Evolutionary conservation across 2,113 vertebrate species (phyloP).

Genomic region (Myiozetetes cayanensis): DNA sequence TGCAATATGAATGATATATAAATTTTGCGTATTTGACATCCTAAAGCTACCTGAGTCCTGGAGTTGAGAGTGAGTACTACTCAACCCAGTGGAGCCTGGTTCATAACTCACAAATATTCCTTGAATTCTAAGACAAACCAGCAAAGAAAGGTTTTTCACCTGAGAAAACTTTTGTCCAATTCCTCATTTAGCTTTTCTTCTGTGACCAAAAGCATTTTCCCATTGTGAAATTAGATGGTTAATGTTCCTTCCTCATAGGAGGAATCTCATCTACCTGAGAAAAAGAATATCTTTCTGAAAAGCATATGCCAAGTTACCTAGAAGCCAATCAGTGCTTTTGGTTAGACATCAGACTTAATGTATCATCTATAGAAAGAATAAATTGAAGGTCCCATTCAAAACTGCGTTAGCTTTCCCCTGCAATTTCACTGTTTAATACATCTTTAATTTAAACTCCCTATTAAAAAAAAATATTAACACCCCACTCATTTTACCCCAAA

Average conservation of each 20-base stretch:
- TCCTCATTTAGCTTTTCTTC: neutral
- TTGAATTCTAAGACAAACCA: neutral
- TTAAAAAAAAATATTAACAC: neutral
- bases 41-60: neutral
- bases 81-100: neutral
- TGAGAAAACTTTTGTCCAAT: neutral
- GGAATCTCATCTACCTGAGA: neutral
- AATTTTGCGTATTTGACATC: neutral
- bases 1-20: neutral
- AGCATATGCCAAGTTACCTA: neutral
- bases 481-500: neutral
- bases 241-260: neutral
- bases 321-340: neutral
- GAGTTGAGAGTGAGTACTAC: neutral
- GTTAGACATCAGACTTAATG: neutral
- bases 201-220: neutral
- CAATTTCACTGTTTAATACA: neutral
- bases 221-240: neutral
- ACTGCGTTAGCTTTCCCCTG: neutral
- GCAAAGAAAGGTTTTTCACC: neutral
- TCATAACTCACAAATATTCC: neutral
- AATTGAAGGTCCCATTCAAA: neutral
- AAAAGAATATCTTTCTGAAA: neutral
- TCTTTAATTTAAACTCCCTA: neutral
- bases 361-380: neutral